Percentiles rank a stretch among this genome's conserved stretches.
phyloP scores from a whole-genome alignment of 2,113 vertebrate genomes.

The Engystomops pustulosus region DNA sequence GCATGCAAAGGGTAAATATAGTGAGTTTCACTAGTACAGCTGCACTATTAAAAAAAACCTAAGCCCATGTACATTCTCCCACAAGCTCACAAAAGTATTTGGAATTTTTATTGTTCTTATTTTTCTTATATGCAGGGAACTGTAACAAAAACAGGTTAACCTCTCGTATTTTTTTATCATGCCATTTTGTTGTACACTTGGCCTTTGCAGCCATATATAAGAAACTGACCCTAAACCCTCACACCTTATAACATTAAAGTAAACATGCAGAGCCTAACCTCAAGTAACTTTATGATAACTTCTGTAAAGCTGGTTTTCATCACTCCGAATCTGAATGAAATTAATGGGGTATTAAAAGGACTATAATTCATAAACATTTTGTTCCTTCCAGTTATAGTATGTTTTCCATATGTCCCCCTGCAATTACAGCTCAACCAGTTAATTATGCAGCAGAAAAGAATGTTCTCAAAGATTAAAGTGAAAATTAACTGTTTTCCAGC shows the following conservation, averaged over 20 bases:
- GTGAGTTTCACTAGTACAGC: background rate
- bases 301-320: conserved; percentile 61
- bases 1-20: background rate
- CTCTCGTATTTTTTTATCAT: conserved; percentile 33
- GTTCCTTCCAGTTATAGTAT: conserved; percentile 62
- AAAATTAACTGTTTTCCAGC: background rate
- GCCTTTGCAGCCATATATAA: conserved; percentile 39
- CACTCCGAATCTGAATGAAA: conserved; percentile 55
- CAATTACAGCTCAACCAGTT: conserved; percentile 49
- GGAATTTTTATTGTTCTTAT: conserved; percentile 20
- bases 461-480: conserved; percentile 40
- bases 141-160: conserved; percentile 38
- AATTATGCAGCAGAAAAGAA: conserved; percentile 37
- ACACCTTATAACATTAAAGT: conserved; percentile 60
- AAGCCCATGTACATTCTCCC: background rate
- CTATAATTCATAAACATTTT: conserved; percentile 60
- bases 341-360: conserved; percentile 59
- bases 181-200: conserved; percentile 40
- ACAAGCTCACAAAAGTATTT: conserved; percentile 24
- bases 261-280: conserved; percentile 56
- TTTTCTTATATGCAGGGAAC: conserved; percentile 34
- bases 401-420: conserved; percentile 67
- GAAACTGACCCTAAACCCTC: conserved; percentile 57
- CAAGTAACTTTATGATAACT: conserved; percentile 60
- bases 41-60: background rate